Base-by-base conservation (phyloP, 2,888 invertebrate genomes). In the Criorhina ranunculi region DNA sequence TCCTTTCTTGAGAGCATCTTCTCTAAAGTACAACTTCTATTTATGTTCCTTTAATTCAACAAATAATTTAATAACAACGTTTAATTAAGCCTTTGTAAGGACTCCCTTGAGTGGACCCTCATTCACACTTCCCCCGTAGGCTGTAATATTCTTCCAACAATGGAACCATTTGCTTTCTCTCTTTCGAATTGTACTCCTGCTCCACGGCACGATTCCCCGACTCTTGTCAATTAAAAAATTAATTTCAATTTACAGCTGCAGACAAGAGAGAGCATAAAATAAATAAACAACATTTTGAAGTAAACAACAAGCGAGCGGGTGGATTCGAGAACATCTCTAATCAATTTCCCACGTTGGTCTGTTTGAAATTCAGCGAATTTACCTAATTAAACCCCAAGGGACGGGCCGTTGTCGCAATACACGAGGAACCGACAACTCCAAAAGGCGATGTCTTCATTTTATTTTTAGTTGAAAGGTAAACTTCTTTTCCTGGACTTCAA, bases 61-160 rank as follows among this genome's bases (percentile, higher is more conserved):
- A 75, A 64, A 44, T 75, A 75, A 75, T 75, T 75, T 55, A 75
- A 75, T 75, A 64, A 42, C 64, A 64, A 11, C 75, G 42, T 62
- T 62, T 51, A 9, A 7, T 60, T 46, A 24, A 24, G n/a, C 29
- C 17, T 42, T 40, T n/a, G n/a, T 42, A 44, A 73, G n/a, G 37
- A 37, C 24, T 59, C 70, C 49, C 59, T 37, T 49, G 57, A 46
- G 69, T 33, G 35, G 8, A 15, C 44, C 24, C 15, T 33, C 15
- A 9, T 72, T 42, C 35, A 40, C 49, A 42, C 53, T 73, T 51
- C 24, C 19, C 15, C 51, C 12, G n/a, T 15, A 15, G 53, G 44
- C 33, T 4, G 33, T 29, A 40, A 44, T 62, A 62, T 73, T 12
- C 19, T 12, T n/a, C 12, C 9, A 29, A 62, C 62, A 62, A 73